These are phyloP conservation scores for Columbina picui DNA, from an alignment of 2,113 vertebrate species.

Conservation along the genomic window DNA sequence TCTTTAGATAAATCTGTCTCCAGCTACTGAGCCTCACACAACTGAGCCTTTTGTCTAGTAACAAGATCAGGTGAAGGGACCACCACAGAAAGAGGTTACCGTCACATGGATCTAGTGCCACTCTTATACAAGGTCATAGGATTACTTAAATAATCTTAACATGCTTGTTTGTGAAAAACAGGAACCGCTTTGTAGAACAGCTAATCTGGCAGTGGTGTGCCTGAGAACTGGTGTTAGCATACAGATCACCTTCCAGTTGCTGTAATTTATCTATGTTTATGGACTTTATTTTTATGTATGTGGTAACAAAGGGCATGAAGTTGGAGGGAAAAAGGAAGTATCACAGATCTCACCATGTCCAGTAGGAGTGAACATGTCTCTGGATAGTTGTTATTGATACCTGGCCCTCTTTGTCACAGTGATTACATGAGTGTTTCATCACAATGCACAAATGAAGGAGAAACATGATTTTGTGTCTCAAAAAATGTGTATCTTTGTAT, in stretches of 20 bases:
- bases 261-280: background rate
- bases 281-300: background rate
- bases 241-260: background rate
- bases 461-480: background rate
- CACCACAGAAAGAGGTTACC: background rate
- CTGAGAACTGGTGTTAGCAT: background rate
- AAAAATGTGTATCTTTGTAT: background rate
- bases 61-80: background rate
- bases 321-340: background rate
- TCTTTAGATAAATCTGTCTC: background rate
- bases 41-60: background rate
- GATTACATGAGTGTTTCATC: background rate
- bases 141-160: background rate
- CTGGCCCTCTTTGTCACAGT: background rate
- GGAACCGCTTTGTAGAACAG: background rate
- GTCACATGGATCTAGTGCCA: background rate
- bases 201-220: background rate
- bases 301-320: background rate
- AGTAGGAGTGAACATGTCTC: accelerated
- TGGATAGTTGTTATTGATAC: background rate
- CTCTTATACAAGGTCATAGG: background rate
- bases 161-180: background rate
- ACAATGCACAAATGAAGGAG: background rate
- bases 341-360: background rate
- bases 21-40: background rate